Evolutionary conservation across 2,888 invertebrate genomes (phyloP).

Genomic region (Acleris laterana): DNA sequence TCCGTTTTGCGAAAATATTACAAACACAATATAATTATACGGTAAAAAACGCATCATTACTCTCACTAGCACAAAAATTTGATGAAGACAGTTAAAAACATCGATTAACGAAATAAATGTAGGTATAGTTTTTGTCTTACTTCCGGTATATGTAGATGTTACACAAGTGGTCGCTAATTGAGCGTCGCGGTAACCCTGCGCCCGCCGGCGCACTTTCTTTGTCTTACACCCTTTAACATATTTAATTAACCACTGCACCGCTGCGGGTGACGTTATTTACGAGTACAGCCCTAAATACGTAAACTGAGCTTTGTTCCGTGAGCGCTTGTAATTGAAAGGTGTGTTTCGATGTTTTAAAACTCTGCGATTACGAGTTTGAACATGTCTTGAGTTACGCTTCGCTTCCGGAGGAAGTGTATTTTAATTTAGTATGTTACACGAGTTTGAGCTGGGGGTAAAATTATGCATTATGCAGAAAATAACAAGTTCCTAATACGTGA

Average conservation of each 20-base stretch:
- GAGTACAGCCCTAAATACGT: conserved; percentile 34
- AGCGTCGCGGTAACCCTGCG: conserved; percentile 17
- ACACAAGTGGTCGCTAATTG: conserved; percentile 5
- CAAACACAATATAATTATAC: no score
- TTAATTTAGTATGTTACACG: not conserved
- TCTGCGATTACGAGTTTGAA: conserved; percentile 29
- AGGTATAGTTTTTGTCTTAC: not conserved
- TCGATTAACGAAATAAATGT: not conserved
- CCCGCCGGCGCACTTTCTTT: conserved; percentile 58
- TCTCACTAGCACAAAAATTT: no score
- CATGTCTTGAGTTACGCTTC: conserved; percentile 26
- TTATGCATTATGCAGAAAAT: no score
- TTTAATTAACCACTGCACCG: conserved; percentile 64
- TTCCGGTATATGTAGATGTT: not conserved
- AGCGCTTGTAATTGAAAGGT: conserved; percentile 35
- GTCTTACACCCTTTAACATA: conserved; percentile 65
- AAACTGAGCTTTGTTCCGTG: conserved; percentile 33
- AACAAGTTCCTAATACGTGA: no score
- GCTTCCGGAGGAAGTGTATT: not conserved
- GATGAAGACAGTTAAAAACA: not conserved
- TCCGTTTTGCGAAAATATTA: no score
- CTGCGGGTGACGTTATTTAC: conserved; percentile 34
- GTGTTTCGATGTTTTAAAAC: conserved; percentile 33
- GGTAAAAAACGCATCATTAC: no score
- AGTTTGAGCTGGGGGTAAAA: not conserved